Evolutionary conservation across 1,140 invertebrate genomes (phyloP), one percentile per base, ranked within the genome.

Genomic region (Pomphorhynchus laevis): DNA sequence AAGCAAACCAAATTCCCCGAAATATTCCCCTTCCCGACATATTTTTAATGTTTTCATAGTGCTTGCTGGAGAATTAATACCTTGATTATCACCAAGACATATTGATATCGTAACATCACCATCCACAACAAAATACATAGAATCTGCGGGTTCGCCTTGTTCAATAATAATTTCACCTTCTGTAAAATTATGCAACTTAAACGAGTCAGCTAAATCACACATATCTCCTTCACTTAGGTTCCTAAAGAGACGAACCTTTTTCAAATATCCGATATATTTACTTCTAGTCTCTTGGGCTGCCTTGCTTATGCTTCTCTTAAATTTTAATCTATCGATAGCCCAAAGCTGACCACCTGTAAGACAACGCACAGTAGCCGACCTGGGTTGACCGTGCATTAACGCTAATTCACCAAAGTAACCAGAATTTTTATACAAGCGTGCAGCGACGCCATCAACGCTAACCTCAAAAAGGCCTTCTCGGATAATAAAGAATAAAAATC

Each of bases 401-500:
- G 82, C 80, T 49, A 91, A 61, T 65, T 93, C 82, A 34, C 82
- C 82, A 58, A 91, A 93, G 53, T 73, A 52, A 4, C 53, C 53
- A 17, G 42, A 11, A 20, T 43, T 31, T 16, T 24, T 24, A 25
- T 31, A 43, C 12, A 9, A 5, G 16, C 34, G 24, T 17, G 20
- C 20, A 14, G 5, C 17, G 16, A 4, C 1, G 17, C 27, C 20
- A 23, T 14, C 9, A 9, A 36, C 22, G 20, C 27, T 6, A 18
- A 38, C 22, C 22, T 43, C 53, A 74, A 70, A 49, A 66, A 69
- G 50, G 80, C 82, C 82, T 43, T 74, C 68, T 59, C 89, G 80
- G 22, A 91, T 69, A 58, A 91, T 86, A 62, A 79, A 89, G 75
- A 89, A 82, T 34, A 80, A 80, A 58, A 86, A 74, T 31, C 77